A percentile compares a stretch with the other conserved stretches of the same genome.
Conservation (phyloP, 1,140 invertebrate genomes). For the Atta texana region DNA sequence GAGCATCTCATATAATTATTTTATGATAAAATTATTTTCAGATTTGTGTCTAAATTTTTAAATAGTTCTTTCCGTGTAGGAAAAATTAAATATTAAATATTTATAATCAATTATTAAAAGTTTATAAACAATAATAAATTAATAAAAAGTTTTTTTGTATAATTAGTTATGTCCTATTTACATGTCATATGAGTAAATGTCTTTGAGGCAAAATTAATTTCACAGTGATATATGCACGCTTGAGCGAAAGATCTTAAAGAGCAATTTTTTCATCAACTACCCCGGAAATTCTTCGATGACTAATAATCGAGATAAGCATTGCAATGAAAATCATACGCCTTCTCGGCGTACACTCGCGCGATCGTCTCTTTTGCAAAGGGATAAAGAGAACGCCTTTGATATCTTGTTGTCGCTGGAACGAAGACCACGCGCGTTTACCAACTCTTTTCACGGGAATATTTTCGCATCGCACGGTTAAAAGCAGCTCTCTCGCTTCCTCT, state of each 20-base stretch:
- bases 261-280: neutral
- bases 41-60: too few species aligned
- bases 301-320: slow-evolving; percentile 40
- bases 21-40: too few species aligned
- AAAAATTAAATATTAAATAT: too few species aligned
- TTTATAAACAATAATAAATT: too few species aligned
- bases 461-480: slow-evolving; percentile 61
- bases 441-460: slow-evolving; percentile 62
- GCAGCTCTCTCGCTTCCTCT: neutral
- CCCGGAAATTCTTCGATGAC: neutral
- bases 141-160: neutral
- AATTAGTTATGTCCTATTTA: neutral
- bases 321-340: slow-evolving; percentile 23
- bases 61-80: too few species aligned
- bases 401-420: slow-evolving; percentile 49
- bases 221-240: neutral
- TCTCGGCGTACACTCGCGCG: slow-evolving; percentile 1
- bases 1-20: too few species aligned
- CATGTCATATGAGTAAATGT: neutral
- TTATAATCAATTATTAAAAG: too few species aligned
- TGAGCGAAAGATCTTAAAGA: neutral
- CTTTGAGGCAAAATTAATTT: neutral
- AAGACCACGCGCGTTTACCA: slow-evolving; percentile 39
- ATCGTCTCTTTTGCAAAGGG: slow-evolving; percentile 24
- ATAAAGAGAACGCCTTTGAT: slow-evolving; percentile 56